phyloP scores from a whole-genome alignment of 2,113 vertebrate species.

The Alosa alosa region DNA sequence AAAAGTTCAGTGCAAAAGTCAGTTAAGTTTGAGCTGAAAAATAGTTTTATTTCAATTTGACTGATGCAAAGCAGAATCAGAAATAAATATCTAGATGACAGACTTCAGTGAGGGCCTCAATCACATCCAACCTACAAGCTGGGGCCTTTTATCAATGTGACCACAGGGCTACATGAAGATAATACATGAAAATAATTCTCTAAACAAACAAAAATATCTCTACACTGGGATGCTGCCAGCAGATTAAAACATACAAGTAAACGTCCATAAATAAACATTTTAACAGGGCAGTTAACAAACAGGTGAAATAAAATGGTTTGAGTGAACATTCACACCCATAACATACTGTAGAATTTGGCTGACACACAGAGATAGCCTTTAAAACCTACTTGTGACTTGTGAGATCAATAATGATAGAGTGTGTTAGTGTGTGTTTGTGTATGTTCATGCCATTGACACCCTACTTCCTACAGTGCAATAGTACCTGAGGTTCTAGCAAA shows the following conservation, averaged over 20 bases:
- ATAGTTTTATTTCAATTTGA: slow-evolving; percentile 49
- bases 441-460: background rate
- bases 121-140: background rate
- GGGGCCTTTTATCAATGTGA: background rate
- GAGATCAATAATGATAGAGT: background rate
- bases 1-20: background rate
- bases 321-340: background rate
- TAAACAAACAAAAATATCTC: background rate
- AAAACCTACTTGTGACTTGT: background rate
- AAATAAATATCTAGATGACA: background rate
- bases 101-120: background rate
- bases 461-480: background rate
- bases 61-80: background rate
- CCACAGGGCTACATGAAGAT: background rate
- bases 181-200: background rate
- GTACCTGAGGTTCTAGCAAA: background rate
- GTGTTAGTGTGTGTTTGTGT: slow-evolving; percentile 2
- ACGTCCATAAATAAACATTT: background rate
- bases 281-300: background rate
- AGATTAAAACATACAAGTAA: slow-evolving; percentile 7
- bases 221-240: background rate
- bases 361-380: background rate
- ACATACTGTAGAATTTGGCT: background rate
- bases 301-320: background rate
- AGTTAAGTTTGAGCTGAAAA: slow-evolving; percentile 43